Base-by-base conservation (phyloP, 1,140 invertebrate species). In the Drosophila albomicans region DNA sequence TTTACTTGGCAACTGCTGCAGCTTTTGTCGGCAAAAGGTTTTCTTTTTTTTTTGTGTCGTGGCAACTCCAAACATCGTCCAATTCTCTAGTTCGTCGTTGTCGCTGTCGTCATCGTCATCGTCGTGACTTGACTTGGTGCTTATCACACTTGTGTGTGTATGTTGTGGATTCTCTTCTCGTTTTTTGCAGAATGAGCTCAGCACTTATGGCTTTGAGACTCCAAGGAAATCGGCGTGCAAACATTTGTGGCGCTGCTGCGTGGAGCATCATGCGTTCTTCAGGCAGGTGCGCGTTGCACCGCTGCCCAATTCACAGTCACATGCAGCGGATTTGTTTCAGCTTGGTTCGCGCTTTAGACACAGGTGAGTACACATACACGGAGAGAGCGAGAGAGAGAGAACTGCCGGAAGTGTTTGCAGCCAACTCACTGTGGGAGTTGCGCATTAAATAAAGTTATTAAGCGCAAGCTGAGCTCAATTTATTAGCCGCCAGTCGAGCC, bases 261-360 rank as follows among this genome's bases (percentile, higher is more conserved):
- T 99, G 25, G 99, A 99, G 91, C 98, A 99, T 93, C 98, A 99
- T 93, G 97, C 97, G 2, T 99, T 99, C 94, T 99, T 99, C 94
- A 95, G 98, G 57, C 94, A 99, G 48, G 96, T 97, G 91, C 97
- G 94, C 93, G 96, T 95, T 78, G 95, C 95, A 56, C 96, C 94
- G 77, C 95, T 94, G 91, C 91, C 91, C 72, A 94, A 94, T 93
- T 91, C 92, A 13, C 90, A 91, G 67, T 91, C 92, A 51, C 84
- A 90, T 78, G 94, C 95, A 87, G 93, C 95, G 75, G 95, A 96
- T 92, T 94, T 96, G 71, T 96, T 96, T 93, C 94, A 95, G 38
- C 92, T 96, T 63, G 95, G 96, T 73, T 95, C 96, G 67, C 94
- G 96, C 90, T 95, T 96, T 81, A 94, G 96, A 82, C 94, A 94